phyloP scores from a whole-genome alignment of 2,888 invertebrate species.

The Troilus luridus region DNA sequence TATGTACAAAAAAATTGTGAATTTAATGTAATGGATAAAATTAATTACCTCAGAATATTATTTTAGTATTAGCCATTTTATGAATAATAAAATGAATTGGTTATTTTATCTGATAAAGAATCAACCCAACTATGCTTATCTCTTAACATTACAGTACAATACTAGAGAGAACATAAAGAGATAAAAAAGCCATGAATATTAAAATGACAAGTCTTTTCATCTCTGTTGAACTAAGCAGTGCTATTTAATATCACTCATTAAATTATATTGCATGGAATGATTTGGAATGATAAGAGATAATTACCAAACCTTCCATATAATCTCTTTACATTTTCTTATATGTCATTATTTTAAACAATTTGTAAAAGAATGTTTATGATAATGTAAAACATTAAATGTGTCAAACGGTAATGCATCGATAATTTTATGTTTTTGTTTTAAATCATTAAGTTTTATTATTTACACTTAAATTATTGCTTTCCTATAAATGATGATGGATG shows the following conservation, averaged over 20 bases:
- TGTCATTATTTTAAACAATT: neutral
- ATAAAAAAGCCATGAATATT: neutral
- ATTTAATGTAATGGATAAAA: neutral
- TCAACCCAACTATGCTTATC: neutral
- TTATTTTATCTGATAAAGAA: neutral
- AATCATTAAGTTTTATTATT: too few relatives aligned
- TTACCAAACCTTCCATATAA: neutral
- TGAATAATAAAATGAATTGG: neutral
- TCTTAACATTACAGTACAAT: neutral
- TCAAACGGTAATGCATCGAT: neutral
- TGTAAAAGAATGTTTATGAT: neutral
- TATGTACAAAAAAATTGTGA: neutral
- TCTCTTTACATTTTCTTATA: neutral
- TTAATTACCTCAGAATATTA: neutral
- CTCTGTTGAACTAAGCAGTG: neutral
- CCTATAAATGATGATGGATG: neutral
- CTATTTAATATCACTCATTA: neutral
- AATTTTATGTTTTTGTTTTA: too few relatives aligned
- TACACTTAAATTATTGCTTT: too few relatives aligned
- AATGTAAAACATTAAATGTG: neutral
- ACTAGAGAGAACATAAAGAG: neutral
- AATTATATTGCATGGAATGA: neutral
- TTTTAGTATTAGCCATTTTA: too few relatives aligned
- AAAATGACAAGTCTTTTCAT: neutral
- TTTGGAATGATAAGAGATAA: neutral